Evolutionary conservation across 2,888 invertebrate genomes (phyloP).

Genomic region (Ectemnius cavifrons): DNA sequence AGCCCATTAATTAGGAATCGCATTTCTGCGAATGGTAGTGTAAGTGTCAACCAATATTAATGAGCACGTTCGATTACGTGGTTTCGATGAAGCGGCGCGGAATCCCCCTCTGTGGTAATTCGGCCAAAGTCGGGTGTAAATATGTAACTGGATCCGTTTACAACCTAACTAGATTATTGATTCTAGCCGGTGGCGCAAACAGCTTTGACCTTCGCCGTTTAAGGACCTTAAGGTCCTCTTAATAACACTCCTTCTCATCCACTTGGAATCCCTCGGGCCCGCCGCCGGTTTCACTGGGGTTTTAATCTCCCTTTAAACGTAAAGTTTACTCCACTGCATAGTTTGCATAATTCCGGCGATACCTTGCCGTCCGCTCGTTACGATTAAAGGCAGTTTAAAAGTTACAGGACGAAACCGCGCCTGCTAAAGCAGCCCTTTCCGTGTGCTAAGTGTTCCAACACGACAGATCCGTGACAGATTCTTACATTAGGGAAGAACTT

Average conservation of each 20-base stretch:
- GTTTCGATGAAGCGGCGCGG: too few relatives aligned
- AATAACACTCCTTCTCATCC: conserved; percentile 1
- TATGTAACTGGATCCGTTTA: conserved; percentile 5
- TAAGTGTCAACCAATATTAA: too few relatives aligned
- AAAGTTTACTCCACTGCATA: conserved; percentile 15
- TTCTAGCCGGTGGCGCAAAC: conserved; percentile 3
- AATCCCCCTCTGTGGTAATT: too few relatives aligned
- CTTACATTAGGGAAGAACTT: not conserved
- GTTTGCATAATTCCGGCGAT: conserved; percentile 26
- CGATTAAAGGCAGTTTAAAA: conserved; percentile 11
- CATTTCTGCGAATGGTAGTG: too few relatives aligned
- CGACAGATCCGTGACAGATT: not conserved
- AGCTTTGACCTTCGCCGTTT: conserved; percentile 9
- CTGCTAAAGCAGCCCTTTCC: not conserved
- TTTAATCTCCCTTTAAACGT: conserved; percentile 14
- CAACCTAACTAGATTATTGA: conserved; percentile 28
- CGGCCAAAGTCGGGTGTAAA: too few relatives aligned
- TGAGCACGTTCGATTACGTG: too few relatives aligned
- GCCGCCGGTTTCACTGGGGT: not conserved
- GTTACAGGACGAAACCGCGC: not conserved
- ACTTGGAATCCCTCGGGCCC: not conserved
- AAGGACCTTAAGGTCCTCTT: conserved; percentile 8
- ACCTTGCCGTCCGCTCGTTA: not conserved
- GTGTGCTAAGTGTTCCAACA: not conserved
- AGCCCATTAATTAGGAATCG: too few relatives aligned